Base-by-base conservation (phyloP, 2,113 vertebrate species). In the Hiodon alosoides region DNA sequence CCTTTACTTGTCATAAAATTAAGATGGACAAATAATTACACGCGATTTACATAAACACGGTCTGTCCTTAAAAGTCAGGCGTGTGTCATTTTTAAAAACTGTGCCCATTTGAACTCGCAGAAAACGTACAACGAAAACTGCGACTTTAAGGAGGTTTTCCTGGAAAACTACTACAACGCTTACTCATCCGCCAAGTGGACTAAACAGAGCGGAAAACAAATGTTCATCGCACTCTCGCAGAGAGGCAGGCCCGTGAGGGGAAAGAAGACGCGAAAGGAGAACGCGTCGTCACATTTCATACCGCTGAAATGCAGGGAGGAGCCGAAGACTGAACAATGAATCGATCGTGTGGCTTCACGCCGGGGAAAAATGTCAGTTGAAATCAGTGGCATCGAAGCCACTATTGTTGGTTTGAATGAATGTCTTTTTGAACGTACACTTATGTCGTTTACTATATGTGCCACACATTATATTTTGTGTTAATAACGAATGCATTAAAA, bases 121-220 rank as follows among this genome's bases (percentile, higher is more conserved):
- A 98, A 95, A 88, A 93, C 91, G 83, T 98, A 97, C 89, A 95
- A 90, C 0, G 95, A 99, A 76, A 96, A 93, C 87, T 99, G 97
- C 90, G 96, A 96, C 91, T 99, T 99, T 88, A 95, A 94, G 78
- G 97, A 99, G 88, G 86, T 96, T 79, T 95, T 98, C 87, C 91
- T 98, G 90, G 96, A 99, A 91, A 99, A 99, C 81, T 94, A 95
- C 85, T 98, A 96, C 76, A 98, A 96, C 4, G 98, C 97, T 0
- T 99, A 99, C 5, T 93, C 95, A 77, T 99, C 96, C 69, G 91
- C 91, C 83, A 96, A 93, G 87, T 95, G 95, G 95, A 98, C 92
- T 85, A 93, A 92, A 46, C 71, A 31, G 85, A 92, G 90, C 64
- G 93, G 93, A 79, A 95, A 92, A 83, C 93, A 95, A 81, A 97